Percentiles rank a stretch among this genome's conserved stretches.
These are phyloP conservation scores for Stictocephala bisonia DNA, from an alignment of 2,888 invertebrate genomes.

Conservation along the genomic window DNA sequence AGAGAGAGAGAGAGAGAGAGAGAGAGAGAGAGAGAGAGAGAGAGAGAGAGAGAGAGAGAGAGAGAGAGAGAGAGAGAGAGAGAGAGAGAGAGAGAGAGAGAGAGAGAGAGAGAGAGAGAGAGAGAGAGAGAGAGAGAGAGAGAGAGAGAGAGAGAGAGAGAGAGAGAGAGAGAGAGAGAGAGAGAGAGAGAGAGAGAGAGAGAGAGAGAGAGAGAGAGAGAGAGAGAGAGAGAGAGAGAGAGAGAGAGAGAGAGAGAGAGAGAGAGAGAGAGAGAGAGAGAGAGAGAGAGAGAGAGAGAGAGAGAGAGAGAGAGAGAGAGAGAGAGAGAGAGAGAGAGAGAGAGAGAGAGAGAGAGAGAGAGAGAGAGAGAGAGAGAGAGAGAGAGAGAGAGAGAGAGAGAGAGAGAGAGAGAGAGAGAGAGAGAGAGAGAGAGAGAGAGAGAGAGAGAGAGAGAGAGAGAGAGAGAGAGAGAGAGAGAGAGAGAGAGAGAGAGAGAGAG, in stretches of 20 bases:
- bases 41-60: not conserved
- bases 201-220: not conserved
- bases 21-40: not conserved
- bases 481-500: not conserved
- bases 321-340: not conserved
- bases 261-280: not conserved
- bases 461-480: not conserved
- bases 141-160: not conserved
- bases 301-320: not conserved
- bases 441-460: not conserved
- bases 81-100: not conserved
- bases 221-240: not conserved
- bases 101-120: not conserved
- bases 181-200: not conserved
- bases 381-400: not conserved
- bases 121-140: not conserved
- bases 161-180: not conserved
- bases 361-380: not conserved
- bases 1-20: not conserved
- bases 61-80: not conserved
- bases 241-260: not conserved
- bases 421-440: not conserved
- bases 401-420: not conserved
- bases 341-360: not conserved
- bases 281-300: not conserved